These are phyloP conservation scores for Botrylloides violaceus DNA, from an alignment of 23 tunicate species.

Conservation along the genomic window DNA sequence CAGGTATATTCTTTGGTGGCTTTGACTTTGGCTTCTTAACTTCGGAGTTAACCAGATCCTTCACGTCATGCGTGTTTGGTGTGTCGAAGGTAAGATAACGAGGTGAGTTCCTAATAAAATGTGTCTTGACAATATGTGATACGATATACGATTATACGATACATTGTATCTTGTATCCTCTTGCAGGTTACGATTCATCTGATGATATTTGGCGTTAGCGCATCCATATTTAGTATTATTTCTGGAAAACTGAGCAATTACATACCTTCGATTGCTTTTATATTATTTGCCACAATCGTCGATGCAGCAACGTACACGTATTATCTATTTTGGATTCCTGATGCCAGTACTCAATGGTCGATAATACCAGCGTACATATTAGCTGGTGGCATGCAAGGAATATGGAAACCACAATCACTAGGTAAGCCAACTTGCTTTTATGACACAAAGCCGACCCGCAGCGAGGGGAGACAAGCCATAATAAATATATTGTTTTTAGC, in stretches of 20 bases:
- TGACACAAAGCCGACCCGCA: too few relatives aligned
- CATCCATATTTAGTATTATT: neutral
- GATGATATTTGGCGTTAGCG: neutral
- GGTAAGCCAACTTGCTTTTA: neutral
- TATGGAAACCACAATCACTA: conserved; percentile 1
- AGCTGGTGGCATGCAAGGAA: conserved; percentile 14
- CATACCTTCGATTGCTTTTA: neutral
- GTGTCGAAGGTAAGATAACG: conserved; percentile 4
- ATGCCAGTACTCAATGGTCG: conserved; percentile 10
- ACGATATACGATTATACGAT: neutral
- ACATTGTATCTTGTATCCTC: neutral
- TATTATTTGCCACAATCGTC: neutral
- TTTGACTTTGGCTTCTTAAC: neutral
- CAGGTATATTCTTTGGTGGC: neutral
- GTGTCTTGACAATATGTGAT: too few relatives aligned
- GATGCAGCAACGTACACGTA: neutral
- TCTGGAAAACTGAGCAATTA: neutral
- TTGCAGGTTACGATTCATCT: neutral
- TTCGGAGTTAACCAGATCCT: conserved; percentile 12
- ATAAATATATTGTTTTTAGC: too few relatives aligned
- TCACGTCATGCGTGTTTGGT: conserved; percentile 5
- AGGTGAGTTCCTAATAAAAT: too few relatives aligned
- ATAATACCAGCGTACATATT: conserved; percentile 4
- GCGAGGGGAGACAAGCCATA: too few relatives aligned
- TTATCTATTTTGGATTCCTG: neutral